A percentile compares a stretch with the other conserved stretches of the same genome.
These are phyloP conservation scores for Myotis daubentonii DNA, from an alignment of 2,797 vertebrate species.

Conservation along the genomic window DNA sequence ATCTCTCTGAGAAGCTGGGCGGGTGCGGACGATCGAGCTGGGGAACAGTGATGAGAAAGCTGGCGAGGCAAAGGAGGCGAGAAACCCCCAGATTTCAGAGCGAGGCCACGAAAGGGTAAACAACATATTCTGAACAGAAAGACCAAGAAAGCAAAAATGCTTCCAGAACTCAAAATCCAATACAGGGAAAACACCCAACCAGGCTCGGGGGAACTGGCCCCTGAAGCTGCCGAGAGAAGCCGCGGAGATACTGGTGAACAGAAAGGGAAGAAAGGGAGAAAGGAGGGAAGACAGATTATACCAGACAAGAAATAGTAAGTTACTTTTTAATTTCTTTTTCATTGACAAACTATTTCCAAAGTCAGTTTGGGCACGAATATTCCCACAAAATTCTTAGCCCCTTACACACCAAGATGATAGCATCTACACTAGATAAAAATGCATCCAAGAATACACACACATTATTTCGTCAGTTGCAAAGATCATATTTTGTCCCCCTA, in stretches of 20 bases:
- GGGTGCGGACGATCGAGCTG: neutral
- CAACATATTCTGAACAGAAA: neutral
- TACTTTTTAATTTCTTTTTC: constrained; percentile 57
- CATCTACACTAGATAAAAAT: neutral
- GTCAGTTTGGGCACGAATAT: constrained; percentile 24
- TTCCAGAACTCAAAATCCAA: neutral
- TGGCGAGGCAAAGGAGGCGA: neutral
- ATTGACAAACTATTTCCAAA: constrained; percentile 41
- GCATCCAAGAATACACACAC: neutral
- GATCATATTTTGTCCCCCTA: neutral
- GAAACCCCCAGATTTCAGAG: neutral
- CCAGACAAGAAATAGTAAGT: constrained; percentile 69
- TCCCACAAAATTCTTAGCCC: neutral
- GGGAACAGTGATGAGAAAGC: neutral
- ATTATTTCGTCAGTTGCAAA: neutral
- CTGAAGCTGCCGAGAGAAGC: neutral
- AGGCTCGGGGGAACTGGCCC: neutral
- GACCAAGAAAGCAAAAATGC: neutral
- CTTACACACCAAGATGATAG: neutral
- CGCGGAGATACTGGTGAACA: neutral
- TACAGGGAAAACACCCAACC: neutral
- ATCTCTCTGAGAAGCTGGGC: neutral
- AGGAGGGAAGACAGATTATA: constrained; percentile 41
- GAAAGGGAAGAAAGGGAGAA: constrained; percentile 42
- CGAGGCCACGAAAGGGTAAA: neutral